These are phyloP conservation scores for Botia almorhae DNA, from an alignment of 2,797 vertebrate genomes.

Conservation along the genomic window DNA sequence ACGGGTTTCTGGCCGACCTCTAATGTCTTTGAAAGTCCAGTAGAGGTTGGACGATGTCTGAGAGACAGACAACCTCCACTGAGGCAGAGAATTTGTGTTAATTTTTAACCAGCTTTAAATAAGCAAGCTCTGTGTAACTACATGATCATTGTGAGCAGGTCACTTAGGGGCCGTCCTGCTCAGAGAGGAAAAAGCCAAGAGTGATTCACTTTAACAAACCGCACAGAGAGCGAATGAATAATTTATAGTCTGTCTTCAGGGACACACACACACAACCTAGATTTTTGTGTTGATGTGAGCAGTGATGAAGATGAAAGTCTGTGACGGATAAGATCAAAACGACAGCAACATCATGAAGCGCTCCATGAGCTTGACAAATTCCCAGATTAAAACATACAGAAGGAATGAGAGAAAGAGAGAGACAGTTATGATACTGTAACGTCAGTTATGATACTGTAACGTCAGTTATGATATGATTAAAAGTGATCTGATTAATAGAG, in stretches of 20 bases:
- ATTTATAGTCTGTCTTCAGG: slow-evolving; percentile 63
- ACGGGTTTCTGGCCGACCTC: slow-evolving; percentile 52
- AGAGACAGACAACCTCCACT: slow-evolving; percentile 44
- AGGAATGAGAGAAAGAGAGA: not conserved
- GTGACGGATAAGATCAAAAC: slow-evolving; percentile 69
- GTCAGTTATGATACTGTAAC: not conserved
- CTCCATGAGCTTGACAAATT: slow-evolving; percentile 66
- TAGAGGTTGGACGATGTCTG: slow-evolving; percentile 36
- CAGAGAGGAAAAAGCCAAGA: slow-evolving; percentile 54
- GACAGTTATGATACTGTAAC: too few relatives aligned
- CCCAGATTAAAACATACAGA: slow-evolving; percentile 62
- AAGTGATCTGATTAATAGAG: too few relatives aligned
- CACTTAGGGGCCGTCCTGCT: slow-evolving; percentile 58
- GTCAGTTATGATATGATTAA: not conserved
- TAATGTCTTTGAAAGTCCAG: slow-evolving; percentile 55
- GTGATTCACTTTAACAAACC: slow-evolving; percentile 66
- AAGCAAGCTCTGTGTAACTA: slow-evolving; percentile 49
- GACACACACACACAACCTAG: slow-evolving; percentile 23
- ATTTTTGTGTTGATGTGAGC: slow-evolving; percentile 38
- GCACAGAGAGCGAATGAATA: slow-evolving; percentile 65
- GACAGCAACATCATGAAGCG: slow-evolving; percentile 65
- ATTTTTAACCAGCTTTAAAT: slow-evolving; percentile 52
- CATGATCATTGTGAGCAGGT: slow-evolving; percentile 62
- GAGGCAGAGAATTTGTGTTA: slow-evolving; percentile 58
- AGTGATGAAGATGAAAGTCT: slow-evolving; percentile 60